Evolutionary conservation across 2,888 invertebrate genomes (phyloP).

Genomic region (Yponomeuta evonymella): DNA sequence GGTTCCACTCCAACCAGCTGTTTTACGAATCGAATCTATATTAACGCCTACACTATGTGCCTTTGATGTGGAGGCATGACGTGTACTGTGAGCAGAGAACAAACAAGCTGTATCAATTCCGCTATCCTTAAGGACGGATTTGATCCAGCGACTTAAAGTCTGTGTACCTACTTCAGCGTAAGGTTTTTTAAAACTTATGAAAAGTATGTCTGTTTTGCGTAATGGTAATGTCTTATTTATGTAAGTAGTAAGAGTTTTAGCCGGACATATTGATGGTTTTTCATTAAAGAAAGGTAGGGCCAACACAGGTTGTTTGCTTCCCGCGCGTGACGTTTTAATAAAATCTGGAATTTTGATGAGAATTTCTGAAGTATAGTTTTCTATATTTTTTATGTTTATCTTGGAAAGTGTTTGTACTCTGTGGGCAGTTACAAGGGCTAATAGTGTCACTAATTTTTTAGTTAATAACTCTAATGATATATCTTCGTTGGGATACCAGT

Average conservation of each 20-base stretch:
- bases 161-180: constrained; percentile 2
- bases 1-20: constrained; percentile 14
- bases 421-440: constrained; percentile 17
- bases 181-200: constrained; percentile 22
- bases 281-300: constrained; percentile 12
- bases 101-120: background rate
- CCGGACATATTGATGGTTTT: constrained; percentile 22
- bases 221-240: constrained; percentile 9
- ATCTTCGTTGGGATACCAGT: constrained; percentile 11
- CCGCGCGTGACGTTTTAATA: constrained; percentile 20
- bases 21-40: constrained; percentile 13
- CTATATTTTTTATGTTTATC: constrained; percentile 14
- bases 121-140: background rate
- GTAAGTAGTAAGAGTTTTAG: constrained; percentile 14
- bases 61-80: constrained; percentile 4
- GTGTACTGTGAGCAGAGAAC: constrained; percentile 9
- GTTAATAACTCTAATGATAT: constrained; percentile 10
- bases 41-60: constrained; percentile 13
- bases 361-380: background rate
- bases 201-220: constrained; percentile 3
- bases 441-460: constrained; percentile 14
- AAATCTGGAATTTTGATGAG: constrained; percentile 18
- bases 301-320: constrained; percentile 15
- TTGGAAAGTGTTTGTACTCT: constrained; percentile 16
- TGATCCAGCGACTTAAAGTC: constrained; percentile 6